Evolutionary conservation across 2,113 vertebrate species (phyloP).

Genomic region (Salminus brasiliensis): DNA sequence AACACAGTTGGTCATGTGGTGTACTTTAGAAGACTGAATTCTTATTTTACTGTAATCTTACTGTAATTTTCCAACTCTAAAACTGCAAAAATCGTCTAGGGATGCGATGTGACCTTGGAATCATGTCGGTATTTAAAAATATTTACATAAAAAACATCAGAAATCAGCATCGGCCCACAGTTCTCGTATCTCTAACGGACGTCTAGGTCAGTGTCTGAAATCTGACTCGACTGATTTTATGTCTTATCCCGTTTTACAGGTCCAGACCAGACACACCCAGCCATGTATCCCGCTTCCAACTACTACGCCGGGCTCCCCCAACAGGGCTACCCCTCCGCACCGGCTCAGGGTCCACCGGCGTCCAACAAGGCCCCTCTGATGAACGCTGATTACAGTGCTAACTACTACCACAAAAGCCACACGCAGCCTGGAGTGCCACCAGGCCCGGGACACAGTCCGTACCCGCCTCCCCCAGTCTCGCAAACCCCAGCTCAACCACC

Average conservation of each 20-base stretch:
- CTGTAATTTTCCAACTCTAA: too few species aligned
- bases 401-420: conserved; percentile 83
- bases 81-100: too few species aligned
- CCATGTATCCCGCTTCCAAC: conserved; percentile 73
- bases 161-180: too few species aligned
- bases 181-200: too few species aligned
- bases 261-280: conserved; percentile 78
- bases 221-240: too few species aligned
- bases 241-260: conserved; percentile 68
- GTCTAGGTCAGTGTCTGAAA: too few species aligned
- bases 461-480: conserved; percentile 66
- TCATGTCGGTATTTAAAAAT: too few species aligned
- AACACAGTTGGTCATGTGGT: too few species aligned
- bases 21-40: too few species aligned
- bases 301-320: conserved; percentile 77
- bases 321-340: conserved; percentile 73
- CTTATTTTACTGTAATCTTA: too few species aligned
- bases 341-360: conserved; percentile 77
- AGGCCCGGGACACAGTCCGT: conserved; percentile 61
- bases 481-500: conserved; percentile 77
- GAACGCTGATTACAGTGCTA: conserved; percentile 74
- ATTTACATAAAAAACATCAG: too few species aligned
- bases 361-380: conserved; percentile 80
- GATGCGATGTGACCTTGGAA: too few species aligned
- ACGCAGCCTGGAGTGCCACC: conserved; percentile 67